Percentiles rank a stretch among this genome's conserved stretches.
Evolutionary conservation across 2,888 invertebrate species (phyloP).

Genomic region (Deilephila porcellus): DNA sequence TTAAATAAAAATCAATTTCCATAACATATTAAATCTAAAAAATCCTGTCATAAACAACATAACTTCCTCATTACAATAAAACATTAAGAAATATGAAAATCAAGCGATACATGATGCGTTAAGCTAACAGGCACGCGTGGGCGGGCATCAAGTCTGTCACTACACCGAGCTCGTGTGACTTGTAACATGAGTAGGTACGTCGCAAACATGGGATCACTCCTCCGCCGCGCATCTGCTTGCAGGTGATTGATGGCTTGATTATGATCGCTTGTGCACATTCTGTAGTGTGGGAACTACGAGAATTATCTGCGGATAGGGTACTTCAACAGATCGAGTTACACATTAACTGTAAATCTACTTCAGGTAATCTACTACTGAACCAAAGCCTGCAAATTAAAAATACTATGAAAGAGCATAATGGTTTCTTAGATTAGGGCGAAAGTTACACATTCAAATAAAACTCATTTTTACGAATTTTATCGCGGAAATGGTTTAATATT

Average conservation of each 20-base stretch:
- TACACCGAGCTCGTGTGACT: not conserved
- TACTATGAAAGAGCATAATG: no score
- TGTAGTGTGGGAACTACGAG: not conserved
- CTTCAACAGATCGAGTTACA: not conserved
- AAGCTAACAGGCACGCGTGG: not conserved
- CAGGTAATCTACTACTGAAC: no score
- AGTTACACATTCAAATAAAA: no score
- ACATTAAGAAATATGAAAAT: not conserved
- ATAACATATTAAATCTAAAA: no score
- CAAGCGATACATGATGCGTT: not conserved
- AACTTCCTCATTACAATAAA: not conserved
- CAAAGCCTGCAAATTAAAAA: no score
- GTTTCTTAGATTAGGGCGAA: no score
- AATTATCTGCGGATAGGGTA: not conserved
- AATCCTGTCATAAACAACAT: not conserved
- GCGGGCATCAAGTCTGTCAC: slow-evolving; percentile 1
- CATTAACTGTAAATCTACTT: not conserved
- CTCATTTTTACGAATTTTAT: no score
- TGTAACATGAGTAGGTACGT: not conserved
- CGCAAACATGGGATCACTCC: not conserved
- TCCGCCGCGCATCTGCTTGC: slow-evolving; percentile 19
- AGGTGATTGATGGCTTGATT: slow-evolving; percentile 12
- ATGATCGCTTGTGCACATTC: slow-evolving; percentile 16
- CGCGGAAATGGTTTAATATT: no score
- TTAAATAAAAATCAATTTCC: no score